A percentile compares a stretch with the other conserved stretches of the same genome.
Evolutionary conservation across 2,797 vertebrate species (phyloP).

Genomic region (Aulostomus chinensis): DNA sequence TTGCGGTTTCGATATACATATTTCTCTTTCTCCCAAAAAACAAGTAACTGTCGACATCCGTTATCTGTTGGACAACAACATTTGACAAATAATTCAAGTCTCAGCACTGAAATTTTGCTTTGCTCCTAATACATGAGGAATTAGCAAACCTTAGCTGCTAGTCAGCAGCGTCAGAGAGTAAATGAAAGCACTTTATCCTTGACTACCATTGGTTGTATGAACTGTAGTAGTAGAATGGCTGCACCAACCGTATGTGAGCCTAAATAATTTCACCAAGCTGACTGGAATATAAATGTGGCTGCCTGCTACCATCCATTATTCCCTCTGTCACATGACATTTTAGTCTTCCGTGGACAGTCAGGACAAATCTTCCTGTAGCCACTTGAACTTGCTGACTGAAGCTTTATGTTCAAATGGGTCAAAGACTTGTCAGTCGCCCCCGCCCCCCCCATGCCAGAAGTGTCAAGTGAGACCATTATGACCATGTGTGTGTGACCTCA

Average conservation of each 20-base stretch:
- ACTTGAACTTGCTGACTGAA: slow-evolving; percentile 39
- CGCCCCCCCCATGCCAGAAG: too few species aligned
- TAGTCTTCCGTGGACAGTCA: too few species aligned
- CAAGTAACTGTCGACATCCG: too few species aligned
- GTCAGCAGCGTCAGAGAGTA: too few species aligned
- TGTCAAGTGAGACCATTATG: slow-evolving; percentile 2
- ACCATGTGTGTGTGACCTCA: slow-evolving; percentile 4
- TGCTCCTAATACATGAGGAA: not conserved
- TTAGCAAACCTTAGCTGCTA: not conserved
- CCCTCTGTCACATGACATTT: slow-evolving; percentile 39
- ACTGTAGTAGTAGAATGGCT: too few species aligned
- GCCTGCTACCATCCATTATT: slow-evolving; percentile 25
- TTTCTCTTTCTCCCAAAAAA: too few species aligned
- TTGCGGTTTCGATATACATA: too few species aligned
- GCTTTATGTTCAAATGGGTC: slow-evolving; percentile 20
- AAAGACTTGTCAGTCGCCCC: slow-evolving; percentile 14
- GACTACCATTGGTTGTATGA: too few species aligned
- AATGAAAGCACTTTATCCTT: too few species aligned
- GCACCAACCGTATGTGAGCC: too few species aligned
- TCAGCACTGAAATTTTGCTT: not conserved
- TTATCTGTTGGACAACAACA: not conserved
- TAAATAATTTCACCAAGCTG: not conserved
- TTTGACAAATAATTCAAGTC: slow-evolving; percentile 1
- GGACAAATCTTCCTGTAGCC: slow-evolving; percentile 25
- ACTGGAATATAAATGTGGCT: slow-evolving; percentile 25